phyloP scores from a whole-genome alignment of 2,888 invertebrate genomes.

The Orthosia gracilis region DNA sequence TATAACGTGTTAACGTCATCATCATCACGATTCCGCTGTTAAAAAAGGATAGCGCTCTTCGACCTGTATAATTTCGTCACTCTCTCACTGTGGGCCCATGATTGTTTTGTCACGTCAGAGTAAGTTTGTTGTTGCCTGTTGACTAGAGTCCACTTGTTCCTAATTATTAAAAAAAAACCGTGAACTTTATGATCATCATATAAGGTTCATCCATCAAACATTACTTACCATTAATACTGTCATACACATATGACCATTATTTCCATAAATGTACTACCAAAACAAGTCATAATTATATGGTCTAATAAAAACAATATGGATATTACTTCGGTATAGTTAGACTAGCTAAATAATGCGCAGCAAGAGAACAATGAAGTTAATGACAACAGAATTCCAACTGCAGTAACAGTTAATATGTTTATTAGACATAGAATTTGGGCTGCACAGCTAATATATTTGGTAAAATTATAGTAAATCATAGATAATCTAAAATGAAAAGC shows the following conservation, averaged over 20 bases:
- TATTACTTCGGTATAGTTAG: background rate
- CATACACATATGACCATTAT: background rate
- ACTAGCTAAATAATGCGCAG: slow-evolving; percentile 20
- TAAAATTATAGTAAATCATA: slow-evolving; percentile 10
- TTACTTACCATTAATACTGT: background rate
- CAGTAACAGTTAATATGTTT: slow-evolving; percentile 25
- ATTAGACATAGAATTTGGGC: slow-evolving; percentile 13
- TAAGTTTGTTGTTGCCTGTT: too few relatives aligned
- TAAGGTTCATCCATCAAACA: slow-evolving; percentile 11
- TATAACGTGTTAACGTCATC: too few relatives aligned
- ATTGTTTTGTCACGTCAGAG: too few relatives aligned
- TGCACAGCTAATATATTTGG: background rate
- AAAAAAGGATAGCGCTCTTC: too few relatives aligned
- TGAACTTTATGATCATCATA: background rate
- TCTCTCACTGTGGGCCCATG: too few relatives aligned
- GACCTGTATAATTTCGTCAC: too few relatives aligned
- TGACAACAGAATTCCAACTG: slow-evolving; percentile 23
- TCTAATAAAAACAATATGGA: slow-evolving; percentile 15
- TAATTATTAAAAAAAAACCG: background rate
- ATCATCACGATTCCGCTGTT: too few relatives aligned
- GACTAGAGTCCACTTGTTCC: too few relatives aligned
- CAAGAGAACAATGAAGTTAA: slow-evolving; percentile 41
- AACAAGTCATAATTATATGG: background rate
- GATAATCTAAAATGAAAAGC: background rate
- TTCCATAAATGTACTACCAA: background rate